phyloP scores from a whole-genome alignment of 2,797 vertebrate genomes.

The Macroramphosus scolopax region DNA sequence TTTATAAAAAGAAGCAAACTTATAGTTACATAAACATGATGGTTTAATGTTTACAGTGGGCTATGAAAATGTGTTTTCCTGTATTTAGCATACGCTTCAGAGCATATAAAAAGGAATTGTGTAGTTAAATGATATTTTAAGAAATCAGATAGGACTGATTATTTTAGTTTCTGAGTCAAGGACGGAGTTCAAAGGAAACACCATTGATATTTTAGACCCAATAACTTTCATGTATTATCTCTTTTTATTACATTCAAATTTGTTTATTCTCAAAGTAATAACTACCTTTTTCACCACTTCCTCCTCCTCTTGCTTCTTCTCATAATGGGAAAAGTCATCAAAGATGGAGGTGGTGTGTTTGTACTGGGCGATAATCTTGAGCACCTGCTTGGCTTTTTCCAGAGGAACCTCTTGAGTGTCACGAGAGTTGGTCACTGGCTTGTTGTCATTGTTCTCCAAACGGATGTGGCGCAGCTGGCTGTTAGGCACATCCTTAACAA shows the following conservation, averaged over 20 bases:
- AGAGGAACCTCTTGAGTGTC: constrained; percentile 99
- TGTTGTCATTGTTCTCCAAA: constrained; percentile 99
- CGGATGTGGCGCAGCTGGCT: constrained; percentile 97
- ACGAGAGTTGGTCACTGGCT: constrained; percentile 98
- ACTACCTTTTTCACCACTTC: constrained; percentile 96
- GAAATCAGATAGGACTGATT: no score
- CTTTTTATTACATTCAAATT: not conserved
- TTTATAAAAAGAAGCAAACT: no score
- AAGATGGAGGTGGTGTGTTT: constrained; percentile 99
- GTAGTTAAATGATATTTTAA: no score
- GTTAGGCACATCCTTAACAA: constrained; percentile 98
- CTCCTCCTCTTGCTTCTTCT: constrained; percentile 98
- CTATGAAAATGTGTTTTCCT: no score
- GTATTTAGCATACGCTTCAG: no score
- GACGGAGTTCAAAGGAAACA: no score
- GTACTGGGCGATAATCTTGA: constrained; percentile 96
- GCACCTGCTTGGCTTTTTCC: constrained; percentile 98
- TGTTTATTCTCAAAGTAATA: not conserved
- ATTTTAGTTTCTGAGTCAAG: no score
- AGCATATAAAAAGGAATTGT: no score
- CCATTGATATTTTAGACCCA: not conserved
- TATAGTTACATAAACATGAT: no score
- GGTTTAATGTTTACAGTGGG: no score
- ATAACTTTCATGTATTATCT: not conserved
- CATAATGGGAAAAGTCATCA: constrained; percentile 98